Percentiles rank a stretch among this genome's conserved stretches.
Conservation (phyloP, 2,797 vertebrate genomes). For the Salarias fasciatus region DNA sequence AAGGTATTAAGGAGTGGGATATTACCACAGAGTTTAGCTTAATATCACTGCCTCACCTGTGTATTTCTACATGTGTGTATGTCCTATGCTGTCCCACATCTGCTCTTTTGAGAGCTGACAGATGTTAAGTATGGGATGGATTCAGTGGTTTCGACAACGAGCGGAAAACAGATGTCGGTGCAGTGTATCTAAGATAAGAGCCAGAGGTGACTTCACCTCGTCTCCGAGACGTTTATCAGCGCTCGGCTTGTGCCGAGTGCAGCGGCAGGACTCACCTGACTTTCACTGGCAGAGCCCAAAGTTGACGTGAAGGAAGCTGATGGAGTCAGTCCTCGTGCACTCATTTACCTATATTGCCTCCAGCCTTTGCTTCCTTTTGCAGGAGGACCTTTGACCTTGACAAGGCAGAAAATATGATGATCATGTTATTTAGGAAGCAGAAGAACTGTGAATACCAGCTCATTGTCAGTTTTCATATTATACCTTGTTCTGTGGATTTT, state of each 20-base stretch:
- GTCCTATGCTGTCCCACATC: not conserved
- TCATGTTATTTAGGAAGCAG: too few relatives aligned
- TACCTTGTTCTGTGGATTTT: too few relatives aligned
- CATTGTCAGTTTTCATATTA: too few relatives aligned
- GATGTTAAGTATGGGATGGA: not conserved
- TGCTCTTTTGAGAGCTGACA: not conserved
- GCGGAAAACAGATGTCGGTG: not conserved
- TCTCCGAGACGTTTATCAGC: slow-evolving; percentile 1
- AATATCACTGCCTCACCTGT: slow-evolving; percentile 27
- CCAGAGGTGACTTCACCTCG: slow-evolving; percentile 12
- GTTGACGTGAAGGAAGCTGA: not conserved
- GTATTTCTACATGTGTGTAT: slow-evolving; percentile 4
- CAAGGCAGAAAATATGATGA: too few relatives aligned
- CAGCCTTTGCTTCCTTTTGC: too few relatives aligned
- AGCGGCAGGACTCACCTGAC: not conserved
- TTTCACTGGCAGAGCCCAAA: not conserved
- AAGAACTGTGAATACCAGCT: too few relatives aligned
- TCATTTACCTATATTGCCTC: not conserved
- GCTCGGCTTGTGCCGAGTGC: not conserved
- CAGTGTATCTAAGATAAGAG: slow-evolving; percentile 9
- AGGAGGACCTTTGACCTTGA: too few relatives aligned
- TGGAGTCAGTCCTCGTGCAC: not conserved
- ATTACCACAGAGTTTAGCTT: slow-evolving; percentile 30
- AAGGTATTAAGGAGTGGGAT: slow-evolving; percentile 61
- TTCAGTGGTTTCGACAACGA: not conserved